Conservation (phyloP, 2,113 vertebrate species). For the Elephas maximus region DNA sequence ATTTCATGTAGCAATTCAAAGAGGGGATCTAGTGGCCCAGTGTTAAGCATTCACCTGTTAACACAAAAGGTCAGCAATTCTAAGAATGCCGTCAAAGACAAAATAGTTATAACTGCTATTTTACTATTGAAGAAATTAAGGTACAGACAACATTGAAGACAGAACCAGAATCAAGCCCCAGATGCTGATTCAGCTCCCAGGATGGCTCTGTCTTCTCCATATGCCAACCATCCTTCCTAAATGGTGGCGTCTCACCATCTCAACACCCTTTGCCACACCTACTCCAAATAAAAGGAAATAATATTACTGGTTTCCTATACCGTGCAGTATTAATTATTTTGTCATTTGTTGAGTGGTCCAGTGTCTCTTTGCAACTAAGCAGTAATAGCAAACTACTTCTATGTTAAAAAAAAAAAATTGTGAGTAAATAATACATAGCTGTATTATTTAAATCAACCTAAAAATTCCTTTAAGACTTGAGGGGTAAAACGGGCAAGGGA, state of each 20-base stretch:
- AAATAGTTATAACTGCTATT: conserved; percentile 18
- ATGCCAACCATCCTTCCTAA: neutral
- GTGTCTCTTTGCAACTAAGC: neutral
- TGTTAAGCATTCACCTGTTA: no score
- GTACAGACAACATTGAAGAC: neutral
- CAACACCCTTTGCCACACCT: neutral
- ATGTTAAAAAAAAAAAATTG: neutral
- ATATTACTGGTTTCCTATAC: neutral
- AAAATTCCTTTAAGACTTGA: neutral
- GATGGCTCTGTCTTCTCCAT: neutral
- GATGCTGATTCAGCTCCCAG: neutral
- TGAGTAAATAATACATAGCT: conserved; percentile 26
- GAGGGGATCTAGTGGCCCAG: no score
- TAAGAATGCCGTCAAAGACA: neutral
- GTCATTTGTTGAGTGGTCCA: neutral
- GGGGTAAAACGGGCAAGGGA: neutral
- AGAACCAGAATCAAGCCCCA: neutral
- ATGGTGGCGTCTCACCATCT: neutral
- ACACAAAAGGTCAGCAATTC: neutral
- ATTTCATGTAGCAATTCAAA: neutral
- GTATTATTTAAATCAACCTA: conserved; percentile 13
- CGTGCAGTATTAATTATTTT: neutral
- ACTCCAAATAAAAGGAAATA: neutral
- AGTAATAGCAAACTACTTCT: neutral
- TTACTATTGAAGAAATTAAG: conserved; percentile 32